phyloP scores from a whole-genome alignment of 2,797 vertebrate species.

The Harpagifer antarcticus region DNA sequence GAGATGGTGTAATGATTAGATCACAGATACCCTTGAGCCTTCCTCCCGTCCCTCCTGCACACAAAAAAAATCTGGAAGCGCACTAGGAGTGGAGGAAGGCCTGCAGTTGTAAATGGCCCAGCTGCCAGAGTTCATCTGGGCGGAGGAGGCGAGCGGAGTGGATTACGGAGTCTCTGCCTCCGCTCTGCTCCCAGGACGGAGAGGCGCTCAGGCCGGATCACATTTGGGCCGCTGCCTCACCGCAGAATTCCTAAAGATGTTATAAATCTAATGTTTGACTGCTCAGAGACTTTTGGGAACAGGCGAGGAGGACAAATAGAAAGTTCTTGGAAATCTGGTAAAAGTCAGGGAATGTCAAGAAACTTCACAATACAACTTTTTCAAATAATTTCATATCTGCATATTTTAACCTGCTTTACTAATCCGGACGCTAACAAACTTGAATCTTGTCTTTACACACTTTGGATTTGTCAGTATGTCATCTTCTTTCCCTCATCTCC shows the following conservation, averaged over 20 bases:
- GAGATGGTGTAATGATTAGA: conserved; percentile 84
- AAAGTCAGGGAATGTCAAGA: conserved; percentile 2
- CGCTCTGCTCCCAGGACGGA: conserved; percentile 27
- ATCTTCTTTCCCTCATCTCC: neutral
- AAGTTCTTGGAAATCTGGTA: neutral
- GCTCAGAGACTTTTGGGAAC: conserved; percentile 14
- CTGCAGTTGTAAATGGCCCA: conserved; percentile 65
- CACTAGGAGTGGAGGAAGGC: conserved; percentile 44
- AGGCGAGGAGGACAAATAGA: neutral
- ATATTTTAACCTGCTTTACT: neutral
- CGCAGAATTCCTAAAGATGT: conserved; percentile 26
- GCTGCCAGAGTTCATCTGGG: conserved; percentile 72
- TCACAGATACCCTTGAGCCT: conserved; percentile 81
- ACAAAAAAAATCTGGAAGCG: conserved; percentile 45
- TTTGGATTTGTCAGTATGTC: neutral
- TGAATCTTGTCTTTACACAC: neutral
- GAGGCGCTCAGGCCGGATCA: conserved; percentile 12
- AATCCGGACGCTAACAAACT: neutral
- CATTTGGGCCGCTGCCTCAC: conserved; percentile 5
- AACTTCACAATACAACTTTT: neutral
- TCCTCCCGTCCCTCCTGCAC: conserved; percentile 50
- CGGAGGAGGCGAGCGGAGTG: conserved; percentile 63
- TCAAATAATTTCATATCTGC: neutral
- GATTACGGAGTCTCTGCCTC: conserved; percentile 62
- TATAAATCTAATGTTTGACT: conserved; percentile 5